Percentiles rank a stretch among this genome's conserved stretches.
These are phyloP conservation scores for Lacerta viridis DNA, from an alignment of 2,797 vertebrate species.

Conservation along the genomic window DNA sequence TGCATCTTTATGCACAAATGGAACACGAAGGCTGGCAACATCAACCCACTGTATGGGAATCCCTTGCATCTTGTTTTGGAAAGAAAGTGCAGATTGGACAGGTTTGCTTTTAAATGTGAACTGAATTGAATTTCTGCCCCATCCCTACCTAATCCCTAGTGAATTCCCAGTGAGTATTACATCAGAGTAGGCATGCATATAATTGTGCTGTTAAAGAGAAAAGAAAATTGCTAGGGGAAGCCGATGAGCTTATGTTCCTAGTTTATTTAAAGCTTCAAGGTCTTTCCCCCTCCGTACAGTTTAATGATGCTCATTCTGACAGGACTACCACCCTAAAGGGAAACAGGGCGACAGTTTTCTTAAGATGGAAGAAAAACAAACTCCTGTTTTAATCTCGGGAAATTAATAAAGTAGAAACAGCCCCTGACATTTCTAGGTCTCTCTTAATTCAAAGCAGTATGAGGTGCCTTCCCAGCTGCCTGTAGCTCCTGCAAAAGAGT, in stretches of 20 bases:
- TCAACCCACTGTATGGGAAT: too few relatives aligned
- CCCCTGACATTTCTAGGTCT: background rate
- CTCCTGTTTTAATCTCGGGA: constrained; percentile 25
- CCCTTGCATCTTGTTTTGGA: too few relatives aligned
- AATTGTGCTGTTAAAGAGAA: background rate
- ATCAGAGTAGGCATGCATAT: background rate
- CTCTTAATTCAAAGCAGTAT: constrained; percentile 23
- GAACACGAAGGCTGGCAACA: too few relatives aligned
- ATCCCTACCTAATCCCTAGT: background rate
- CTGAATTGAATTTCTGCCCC: too few relatives aligned
- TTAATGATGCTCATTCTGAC: background rate
- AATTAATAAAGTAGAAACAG: constrained; percentile 25
- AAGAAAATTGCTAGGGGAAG: constrained; percentile 14
- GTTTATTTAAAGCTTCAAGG: background rate
- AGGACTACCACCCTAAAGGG: background rate
- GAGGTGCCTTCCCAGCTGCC: background rate
- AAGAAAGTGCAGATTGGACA: too few relatives aligned
- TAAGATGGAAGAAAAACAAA: constrained; percentile 14
- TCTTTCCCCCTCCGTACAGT: background rate
- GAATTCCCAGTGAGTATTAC: background rate
- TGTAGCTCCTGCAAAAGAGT: background rate
- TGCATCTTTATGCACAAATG: too few relatives aligned
- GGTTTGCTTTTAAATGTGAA: too few relatives aligned
- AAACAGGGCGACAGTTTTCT: background rate
- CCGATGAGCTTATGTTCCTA: background rate